Evolutionary conservation across 2,113 vertebrate genomes (phyloP).

Genomic region (Aegithalos caudatus): DNA sequence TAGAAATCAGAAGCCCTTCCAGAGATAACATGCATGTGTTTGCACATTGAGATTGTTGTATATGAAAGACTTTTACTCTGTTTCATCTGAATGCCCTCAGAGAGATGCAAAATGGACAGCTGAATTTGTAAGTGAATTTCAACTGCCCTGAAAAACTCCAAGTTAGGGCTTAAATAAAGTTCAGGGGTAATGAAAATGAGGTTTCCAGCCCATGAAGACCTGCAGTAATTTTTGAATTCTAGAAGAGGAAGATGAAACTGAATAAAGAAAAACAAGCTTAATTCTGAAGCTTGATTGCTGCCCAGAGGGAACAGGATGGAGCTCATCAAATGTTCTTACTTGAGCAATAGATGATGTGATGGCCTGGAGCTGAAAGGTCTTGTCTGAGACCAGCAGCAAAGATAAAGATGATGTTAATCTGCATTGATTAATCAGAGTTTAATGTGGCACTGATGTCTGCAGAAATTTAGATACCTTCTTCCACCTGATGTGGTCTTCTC

Average conservation of each 20-base stretch:
- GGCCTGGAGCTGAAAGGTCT: neutral
- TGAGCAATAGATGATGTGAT: neutral
- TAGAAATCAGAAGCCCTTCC: neutral
- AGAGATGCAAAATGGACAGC: neutral
- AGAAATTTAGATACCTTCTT: neutral
- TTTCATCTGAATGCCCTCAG: neutral
- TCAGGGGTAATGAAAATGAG: neutral
- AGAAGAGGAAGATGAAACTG: neutral
- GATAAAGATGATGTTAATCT: neutral
- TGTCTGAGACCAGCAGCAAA: neutral
- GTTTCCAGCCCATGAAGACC: neutral
- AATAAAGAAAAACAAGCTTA: neutral
- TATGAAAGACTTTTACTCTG: neutral
- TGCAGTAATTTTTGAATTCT: neutral
- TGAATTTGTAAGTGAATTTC: neutral
- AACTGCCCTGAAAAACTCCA: neutral
- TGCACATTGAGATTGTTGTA: neutral
- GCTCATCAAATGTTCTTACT: constrained; percentile 6
- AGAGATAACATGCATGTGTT: neutral
- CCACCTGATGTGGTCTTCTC: neutral
- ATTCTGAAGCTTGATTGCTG: constrained; percentile 1
- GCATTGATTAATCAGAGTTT: constrained; percentile 17
- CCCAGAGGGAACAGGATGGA: neutral
- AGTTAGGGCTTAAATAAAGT: neutral
- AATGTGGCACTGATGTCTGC: neutral